Conservation (phyloP, 2,113 vertebrate species). For the Psilopogon haemacephalus region DNA sequence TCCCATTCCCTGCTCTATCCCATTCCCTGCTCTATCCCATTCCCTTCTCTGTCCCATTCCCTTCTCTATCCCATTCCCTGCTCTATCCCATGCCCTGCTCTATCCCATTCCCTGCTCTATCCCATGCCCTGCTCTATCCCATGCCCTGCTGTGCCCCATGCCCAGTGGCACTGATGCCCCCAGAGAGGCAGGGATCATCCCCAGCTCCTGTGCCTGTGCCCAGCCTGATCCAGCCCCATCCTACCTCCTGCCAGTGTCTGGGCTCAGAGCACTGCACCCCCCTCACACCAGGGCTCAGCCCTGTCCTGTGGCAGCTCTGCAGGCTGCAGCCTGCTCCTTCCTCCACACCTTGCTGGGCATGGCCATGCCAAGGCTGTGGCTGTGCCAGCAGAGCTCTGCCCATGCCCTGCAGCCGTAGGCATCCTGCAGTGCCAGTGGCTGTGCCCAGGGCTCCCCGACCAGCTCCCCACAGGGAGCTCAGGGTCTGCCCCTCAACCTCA, state of each 20-base stretch:
- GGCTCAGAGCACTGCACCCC: neutral
- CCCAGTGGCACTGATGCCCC: neutral
- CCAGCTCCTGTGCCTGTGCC: neutral
- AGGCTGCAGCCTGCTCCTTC: neutral
- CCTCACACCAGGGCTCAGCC: neutral
- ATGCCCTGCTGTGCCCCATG: fast-evolving
- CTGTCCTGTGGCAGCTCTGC: neutral
- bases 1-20: too few species aligned
- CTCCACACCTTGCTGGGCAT: fast-evolving
- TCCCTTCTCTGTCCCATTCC: too few species aligned
- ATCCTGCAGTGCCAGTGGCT: neutral
- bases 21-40: too few species aligned
- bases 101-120: too few species aligned
- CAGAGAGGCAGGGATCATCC: neutral
- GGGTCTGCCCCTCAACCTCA: neutral
- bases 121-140: neutral
- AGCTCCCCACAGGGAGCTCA: neutral
- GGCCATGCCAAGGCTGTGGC: neutral
- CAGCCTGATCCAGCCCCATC: neutral
- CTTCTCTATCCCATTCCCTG: too few species aligned
- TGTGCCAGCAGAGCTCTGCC: too few species aligned
- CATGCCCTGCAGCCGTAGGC: neutral
- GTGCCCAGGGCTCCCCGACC: neutral
- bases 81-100: neutral
- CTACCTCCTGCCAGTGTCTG: neutral